A percentile compares a stretch with the other conserved stretches of the same genome.
Evolutionary conservation across 1,140 invertebrate genomes (phyloP).

Genomic region (Rhopalosiphum padi): DNA sequence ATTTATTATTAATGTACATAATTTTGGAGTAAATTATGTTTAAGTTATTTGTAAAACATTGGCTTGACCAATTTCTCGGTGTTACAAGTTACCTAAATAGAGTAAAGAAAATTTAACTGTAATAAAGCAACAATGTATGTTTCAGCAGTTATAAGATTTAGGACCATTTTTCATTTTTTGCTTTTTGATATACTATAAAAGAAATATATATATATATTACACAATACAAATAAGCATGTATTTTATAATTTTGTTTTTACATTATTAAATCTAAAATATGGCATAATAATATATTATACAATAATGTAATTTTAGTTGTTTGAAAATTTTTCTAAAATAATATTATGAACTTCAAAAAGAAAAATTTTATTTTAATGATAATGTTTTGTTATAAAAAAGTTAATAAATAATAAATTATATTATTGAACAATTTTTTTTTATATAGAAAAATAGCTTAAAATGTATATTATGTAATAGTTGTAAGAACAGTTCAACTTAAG

Average conservation of each 20-base stretch:
- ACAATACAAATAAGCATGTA: constrained; percentile 19
- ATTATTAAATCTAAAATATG: neutral
- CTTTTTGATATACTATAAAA: constrained; percentile 49
- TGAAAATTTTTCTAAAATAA: constrained; percentile 26
- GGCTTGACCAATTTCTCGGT: constrained; percentile 46
- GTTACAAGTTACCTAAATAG: constrained; percentile 57
- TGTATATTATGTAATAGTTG: neutral
- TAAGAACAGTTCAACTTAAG: neutral
- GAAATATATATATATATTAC: constrained; percentile 22
- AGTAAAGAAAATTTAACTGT: constrained; percentile 41
- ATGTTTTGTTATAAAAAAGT: constrained; percentile 51
- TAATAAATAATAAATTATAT: constrained; percentile 34
- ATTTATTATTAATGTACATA: constrained; percentile 12
- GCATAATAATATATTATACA: neutral
- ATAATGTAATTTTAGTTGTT: constrained; percentile 50
- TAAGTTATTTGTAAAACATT: constrained; percentile 47
- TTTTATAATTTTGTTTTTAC: constrained; percentile 39
- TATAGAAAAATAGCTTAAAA: neutral
- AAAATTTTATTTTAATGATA: constrained; percentile 51
- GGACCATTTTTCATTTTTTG: constrained; percentile 38
- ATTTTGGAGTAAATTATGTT: constrained; percentile 27
- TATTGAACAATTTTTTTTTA: constrained; percentile 11
- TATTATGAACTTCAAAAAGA: constrained; percentile 35
- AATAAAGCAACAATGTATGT: constrained; percentile 42
- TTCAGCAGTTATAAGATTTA: constrained; percentile 41